phyloP scores from a whole-genome alignment of 1,140 invertebrate species.

The Gerris buenoi region DNA sequence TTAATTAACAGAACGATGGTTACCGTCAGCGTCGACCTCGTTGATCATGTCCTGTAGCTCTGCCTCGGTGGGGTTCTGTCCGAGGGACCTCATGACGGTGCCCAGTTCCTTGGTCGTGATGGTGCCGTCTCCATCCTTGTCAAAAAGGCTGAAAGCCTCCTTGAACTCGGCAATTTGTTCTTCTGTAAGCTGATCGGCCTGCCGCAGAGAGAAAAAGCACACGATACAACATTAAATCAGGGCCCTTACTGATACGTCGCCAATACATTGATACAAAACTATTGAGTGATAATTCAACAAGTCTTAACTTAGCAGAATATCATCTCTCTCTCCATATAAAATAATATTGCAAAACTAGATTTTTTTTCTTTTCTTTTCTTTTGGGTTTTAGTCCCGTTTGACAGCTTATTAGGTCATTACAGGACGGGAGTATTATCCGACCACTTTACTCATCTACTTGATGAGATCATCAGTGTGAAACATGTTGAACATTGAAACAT shows the following conservation, averaged over 20 bases:
- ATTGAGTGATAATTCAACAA: neutral
- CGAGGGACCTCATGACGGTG: conserved; percentile 95
- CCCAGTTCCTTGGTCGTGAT: conserved; percentile 99
- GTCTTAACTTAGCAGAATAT: neutral
- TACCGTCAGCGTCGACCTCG: conserved; percentile 98
- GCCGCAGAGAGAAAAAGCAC: no score
- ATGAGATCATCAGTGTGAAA: no score
- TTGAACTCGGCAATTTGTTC: conserved; percentile 99
- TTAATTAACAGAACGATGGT: no score
- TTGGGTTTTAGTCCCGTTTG: no score
- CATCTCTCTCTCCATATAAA: no score
- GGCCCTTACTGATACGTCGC: no score
- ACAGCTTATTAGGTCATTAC: no score
- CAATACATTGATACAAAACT: conserved; percentile 2
- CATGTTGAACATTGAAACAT: no score
- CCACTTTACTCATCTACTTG: no score
- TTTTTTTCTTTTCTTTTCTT: no score
- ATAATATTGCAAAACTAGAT: no score
- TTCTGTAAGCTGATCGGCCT: conserved; percentile 95
- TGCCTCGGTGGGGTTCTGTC: conserved; percentile 98
- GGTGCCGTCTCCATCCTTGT: conserved; percentile 98
- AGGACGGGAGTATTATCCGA: no score
- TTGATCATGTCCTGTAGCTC: conserved; percentile 99
- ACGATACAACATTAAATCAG: conserved; percentile 15
- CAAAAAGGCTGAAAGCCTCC: conserved; percentile 97